Evolutionary conservation across 2,888 invertebrate genomes (phyloP).

Genomic region (Muschampia plurimacula): DNA sequence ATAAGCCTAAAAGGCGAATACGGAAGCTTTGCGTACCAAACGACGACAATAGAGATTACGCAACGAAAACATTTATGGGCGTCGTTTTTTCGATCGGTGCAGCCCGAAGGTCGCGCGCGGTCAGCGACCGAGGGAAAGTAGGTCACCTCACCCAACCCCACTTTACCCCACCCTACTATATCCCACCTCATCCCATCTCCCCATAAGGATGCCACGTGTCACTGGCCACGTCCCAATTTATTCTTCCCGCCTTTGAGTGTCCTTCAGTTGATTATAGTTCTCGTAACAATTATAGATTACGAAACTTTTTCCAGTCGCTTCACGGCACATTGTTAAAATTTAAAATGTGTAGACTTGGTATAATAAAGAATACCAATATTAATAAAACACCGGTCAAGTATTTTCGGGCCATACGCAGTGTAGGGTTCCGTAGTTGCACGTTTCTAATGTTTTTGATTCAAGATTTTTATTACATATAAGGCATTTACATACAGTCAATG

Average conservation of each 20-base stretch:
- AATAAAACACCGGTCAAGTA: too few relatives aligned
- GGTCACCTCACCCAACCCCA: conserved; percentile 66
- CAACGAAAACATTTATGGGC: conserved; percentile 67
- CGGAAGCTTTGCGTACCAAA: conserved; percentile 33
- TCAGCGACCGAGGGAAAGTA: conserved; percentile 76
- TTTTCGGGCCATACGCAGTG: too few relatives aligned
- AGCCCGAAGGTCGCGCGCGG: conserved; percentile 80
- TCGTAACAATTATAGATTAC: conserved; percentile 5
- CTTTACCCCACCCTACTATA: conserved; percentile 42
- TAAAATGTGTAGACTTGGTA: too few relatives aligned
- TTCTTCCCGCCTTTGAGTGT: conserved; percentile 17
- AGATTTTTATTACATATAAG: too few relatives aligned
- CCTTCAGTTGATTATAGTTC: conserved; percentile 30
- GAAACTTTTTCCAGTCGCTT: not conserved
- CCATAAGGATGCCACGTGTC: conserved; percentile 60
- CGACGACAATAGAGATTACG: conserved; percentile 67
- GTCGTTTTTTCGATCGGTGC: conserved; percentile 69
- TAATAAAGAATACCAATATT: too few relatives aligned
- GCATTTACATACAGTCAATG: too few relatives aligned
- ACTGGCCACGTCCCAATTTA: conserved; percentile 13
- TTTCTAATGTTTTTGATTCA: too few relatives aligned
- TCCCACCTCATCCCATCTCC: conserved; percentile 39
- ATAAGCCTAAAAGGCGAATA: conserved; percentile 31
- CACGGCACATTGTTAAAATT: not conserved
- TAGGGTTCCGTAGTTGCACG: too few relatives aligned